A percentile compares a stretch with the other conserved stretches of the same genome.
phyloP scores from a whole-genome alignment of 2,797 vertebrate genomes.

The Phaenicophaeus curvirostris region DNA sequence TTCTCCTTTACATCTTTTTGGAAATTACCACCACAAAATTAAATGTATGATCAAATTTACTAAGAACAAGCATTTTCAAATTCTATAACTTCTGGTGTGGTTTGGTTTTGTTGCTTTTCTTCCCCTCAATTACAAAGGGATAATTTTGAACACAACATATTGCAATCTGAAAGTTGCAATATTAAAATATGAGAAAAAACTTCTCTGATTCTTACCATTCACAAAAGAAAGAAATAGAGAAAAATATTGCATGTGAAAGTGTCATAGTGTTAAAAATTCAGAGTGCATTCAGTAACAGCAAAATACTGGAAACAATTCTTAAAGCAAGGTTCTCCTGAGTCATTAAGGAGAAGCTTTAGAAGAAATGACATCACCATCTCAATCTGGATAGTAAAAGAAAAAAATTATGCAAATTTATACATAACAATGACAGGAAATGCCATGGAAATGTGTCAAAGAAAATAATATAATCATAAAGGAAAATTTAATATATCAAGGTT shows the following conservation, averaged over 20 bases:
- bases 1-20: neutral
- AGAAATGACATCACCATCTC: neutral
- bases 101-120: neutral
- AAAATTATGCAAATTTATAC: neutral
- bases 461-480: neutral
- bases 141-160: neutral
- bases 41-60: neutral
- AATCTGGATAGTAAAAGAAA: neutral
- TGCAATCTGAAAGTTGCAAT: neutral
- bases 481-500: neutral
- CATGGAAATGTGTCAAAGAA: neutral
- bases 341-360: neutral
- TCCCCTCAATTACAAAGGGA: neutral
- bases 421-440: neutral
- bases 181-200: no score
- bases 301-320: neutral
- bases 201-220: neutral
- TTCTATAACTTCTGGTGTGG: neutral
- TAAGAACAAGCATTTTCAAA: neutral
- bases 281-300: neutral
- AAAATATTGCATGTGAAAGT: neutral
- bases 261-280: neutral
- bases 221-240: neutral
- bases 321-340: rapidly evolving
- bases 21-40: neutral